These are phyloP conservation scores for Ovis aries DNA, from an alignment of 2,113 vertebrate species.

Conservation along the genomic window ARS-UI_Ramb_v3.0 NC_056071.1:26168001-26168500, in stretches of 20 bases:
- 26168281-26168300: slow-evolving; percentile 34
- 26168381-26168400: slow-evolving; percentile 8
- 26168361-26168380: slow-evolving; percentile 46
- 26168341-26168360: slow-evolving; percentile 28
- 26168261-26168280: background rate
- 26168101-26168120: slow-evolving; percentile 90
- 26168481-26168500: slow-evolving; percentile 14
- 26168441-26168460: slow-evolving; percentile 31
- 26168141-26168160: slow-evolving; percentile 83
- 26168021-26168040: slow-evolving; percentile 98
- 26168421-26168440: slow-evolving; percentile 46
- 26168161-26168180: slow-evolving; percentile 79
- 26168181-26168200: slow-evolving; percentile 46
- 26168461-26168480: background rate
- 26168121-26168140: slow-evolving; percentile 90
- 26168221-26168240: slow-evolving; percentile 20
- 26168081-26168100: slow-evolving; percentile 91
- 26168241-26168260: slow-evolving; percentile 32
- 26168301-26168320: background rate
- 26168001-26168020: slow-evolving; percentile 95
- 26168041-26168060: slow-evolving; percentile 96
- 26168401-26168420: slow-evolving; percentile 44
- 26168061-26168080: slow-evolving; percentile 93
- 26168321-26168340: slow-evolving; percentile 29
- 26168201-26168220: background rate